A percentile compares a stretch with the other conserved stretches of the same genome.
Conservation (phyloP, 2,888 invertebrate genomes). For the Agrochola lota region DNA sequence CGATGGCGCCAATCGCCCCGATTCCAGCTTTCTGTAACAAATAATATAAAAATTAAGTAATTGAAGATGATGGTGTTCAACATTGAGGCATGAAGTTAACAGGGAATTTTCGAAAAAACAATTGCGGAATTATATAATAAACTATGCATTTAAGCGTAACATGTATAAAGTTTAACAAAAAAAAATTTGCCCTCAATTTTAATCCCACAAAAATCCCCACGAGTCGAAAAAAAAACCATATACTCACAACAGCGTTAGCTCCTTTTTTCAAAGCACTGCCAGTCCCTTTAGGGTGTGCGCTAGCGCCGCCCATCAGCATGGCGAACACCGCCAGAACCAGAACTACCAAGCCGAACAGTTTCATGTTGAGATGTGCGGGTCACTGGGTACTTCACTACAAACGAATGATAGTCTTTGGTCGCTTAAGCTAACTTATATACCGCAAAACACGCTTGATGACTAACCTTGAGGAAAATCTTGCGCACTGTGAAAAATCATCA, state of each 20-base stretch:
- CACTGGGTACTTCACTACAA: slow-evolving; percentile 32
- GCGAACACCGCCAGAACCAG: slow-evolving; percentile 66
- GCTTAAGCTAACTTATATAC: slow-evolving; percentile 46
- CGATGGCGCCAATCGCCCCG: slow-evolving; percentile 64
- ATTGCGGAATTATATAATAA: no score
- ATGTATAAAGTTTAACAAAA: no score
- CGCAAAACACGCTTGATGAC: slow-evolving; percentile 25
- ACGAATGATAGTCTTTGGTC: slow-evolving; percentile 34
- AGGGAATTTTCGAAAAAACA: background rate
- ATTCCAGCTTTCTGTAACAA: slow-evolving; percentile 69
- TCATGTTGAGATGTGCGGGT: slow-evolving; percentile 61
- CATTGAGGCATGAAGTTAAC: background rate
- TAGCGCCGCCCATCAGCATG: slow-evolving; percentile 59
- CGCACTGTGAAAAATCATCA: slow-evolving; percentile 39
- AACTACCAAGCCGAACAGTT: slow-evolving; percentile 62
- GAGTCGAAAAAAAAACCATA: background rate
- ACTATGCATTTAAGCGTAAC: no score
- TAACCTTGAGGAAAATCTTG: slow-evolving; percentile 39
- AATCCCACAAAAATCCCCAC: no score
- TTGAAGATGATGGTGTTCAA: background rate
- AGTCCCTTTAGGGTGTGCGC: slow-evolving; percentile 63
- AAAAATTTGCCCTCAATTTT: no score
- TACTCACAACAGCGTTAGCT: slow-evolving; percentile 67
- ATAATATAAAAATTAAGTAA: slow-evolving; percentile 13
- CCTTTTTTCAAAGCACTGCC: slow-evolving; percentile 59